Base-by-base conservation (phyloP, 2,797 vertebrate genomes). In the Psittacula echo region DNA sequence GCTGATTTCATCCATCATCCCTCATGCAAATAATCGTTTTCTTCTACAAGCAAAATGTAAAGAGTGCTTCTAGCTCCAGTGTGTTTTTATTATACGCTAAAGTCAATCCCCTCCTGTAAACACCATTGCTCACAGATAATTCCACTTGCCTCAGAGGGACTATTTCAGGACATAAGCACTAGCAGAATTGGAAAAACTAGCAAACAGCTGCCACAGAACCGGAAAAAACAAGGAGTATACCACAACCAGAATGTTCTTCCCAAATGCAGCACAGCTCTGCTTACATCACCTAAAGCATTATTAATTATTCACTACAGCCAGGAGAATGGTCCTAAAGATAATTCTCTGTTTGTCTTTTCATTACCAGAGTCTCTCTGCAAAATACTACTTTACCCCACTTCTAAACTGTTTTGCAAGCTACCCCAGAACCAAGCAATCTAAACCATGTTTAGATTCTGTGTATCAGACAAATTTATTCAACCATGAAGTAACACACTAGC, bases 261-360 rank as follows among this genome's bases (percentile, higher is more conserved):
- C 93, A 95, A 96, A 95, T 66, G 93, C 41, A 91, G 87, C 80
- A 95, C 90, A 94, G 47, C 27, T 64, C 70, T 78, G 76, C 71
- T 96, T 94, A 93, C 93, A 88, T 93, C 93, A 94, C 71, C 92
- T 84, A 83, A 73, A 93, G 81, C 54, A 54, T 79, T 70, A 96
- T 91, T 91, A 94, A 93, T 94, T 94, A 94, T 96, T 96, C 90
- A 95, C 85, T 44, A 24, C 1, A 48, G 73, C 54, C 76, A 90
- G 45, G 20, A 90, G 39, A 90, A 88, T 0, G 0, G 65, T 53
- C 62, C 91, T 91, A 93, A 93, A 94, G 92, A 88, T 65, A 91
- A 80, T 91, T 56, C 68, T 75, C 62, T 89, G 67, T 87, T 91
- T 92, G 88, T 62, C 51, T 89, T 81, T 61, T 91, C 34, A 66